phyloP scores from a whole-genome alignment of 2,888 invertebrate genomes.

The Parasteatoda lunata region DNA sequence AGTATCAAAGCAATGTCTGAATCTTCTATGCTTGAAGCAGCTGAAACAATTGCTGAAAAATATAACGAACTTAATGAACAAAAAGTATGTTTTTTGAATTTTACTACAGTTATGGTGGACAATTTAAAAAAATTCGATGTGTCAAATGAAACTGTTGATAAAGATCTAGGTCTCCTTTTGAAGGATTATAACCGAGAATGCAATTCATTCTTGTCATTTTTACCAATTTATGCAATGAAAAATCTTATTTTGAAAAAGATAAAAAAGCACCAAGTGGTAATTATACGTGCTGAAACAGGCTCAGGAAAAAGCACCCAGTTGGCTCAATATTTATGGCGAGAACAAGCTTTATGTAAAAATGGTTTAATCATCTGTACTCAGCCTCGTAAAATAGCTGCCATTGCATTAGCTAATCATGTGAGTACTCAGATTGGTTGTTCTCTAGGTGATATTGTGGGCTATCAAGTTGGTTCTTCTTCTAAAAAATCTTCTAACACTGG shows the following conservation, averaged over 20 bases:
- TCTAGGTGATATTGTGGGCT: constrained; percentile 71
- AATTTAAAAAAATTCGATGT: constrained; percentile 21
- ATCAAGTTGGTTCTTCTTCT: constrained; percentile 72
- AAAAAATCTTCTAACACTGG: constrained; percentile 70
- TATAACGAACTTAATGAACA: constrained; percentile 54
- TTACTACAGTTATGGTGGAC: constrained; percentile 1
- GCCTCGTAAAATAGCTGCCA: constrained; percentile 75
- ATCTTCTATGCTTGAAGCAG: constrained; percentile 4
- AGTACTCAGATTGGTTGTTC: constrained; percentile 72
- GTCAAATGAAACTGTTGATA: constrained; percentile 18
- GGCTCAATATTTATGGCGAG: constrained; percentile 73
- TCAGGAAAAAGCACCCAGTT: constrained; percentile 75
- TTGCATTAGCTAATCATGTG: constrained; percentile 73
- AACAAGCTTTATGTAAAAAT: constrained; percentile 71
- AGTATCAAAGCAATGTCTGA: not conserved
- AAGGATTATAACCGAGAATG: constrained; percentile 59
- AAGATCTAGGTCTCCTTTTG: constrained; percentile 10
- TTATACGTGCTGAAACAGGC: constrained; percentile 74
- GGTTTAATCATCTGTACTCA: constrained; percentile 74
- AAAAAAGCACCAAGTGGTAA: constrained; percentile 72
- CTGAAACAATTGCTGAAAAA: constrained; percentile 27
- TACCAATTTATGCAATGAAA: constrained; percentile 65
- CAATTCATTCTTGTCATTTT: constrained; percentile 32
- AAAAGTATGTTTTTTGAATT: constrained; percentile 43
- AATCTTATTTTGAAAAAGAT: constrained; percentile 44